phyloP scores from a whole-genome alignment of 2,888 invertebrate genomes.

The Masnerella sp. region DNA sequence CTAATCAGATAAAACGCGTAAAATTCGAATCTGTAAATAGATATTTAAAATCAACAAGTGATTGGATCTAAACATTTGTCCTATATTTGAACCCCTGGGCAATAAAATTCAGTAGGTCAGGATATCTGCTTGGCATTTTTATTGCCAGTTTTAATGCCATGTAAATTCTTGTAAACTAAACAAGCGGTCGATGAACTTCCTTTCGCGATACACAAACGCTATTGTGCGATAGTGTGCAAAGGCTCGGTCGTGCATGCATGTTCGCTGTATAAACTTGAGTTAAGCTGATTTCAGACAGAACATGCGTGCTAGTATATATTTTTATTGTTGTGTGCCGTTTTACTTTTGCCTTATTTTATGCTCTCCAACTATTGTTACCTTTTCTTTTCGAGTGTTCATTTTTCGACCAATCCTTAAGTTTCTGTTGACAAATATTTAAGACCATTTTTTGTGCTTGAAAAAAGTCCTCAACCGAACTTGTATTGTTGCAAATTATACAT shows the following conservation, averaged over 20 bases:
- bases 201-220: slow-evolving; percentile 50
- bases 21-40: too few species aligned
- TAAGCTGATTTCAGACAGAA: slow-evolving; percentile 55
- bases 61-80: slow-evolving; percentile 11
- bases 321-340: slow-evolving; percentile 35
- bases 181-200: slow-evolving; percentile 60
- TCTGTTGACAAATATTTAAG: too few species aligned
- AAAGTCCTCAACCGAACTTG: too few species aligned
- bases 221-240: slow-evolving; percentile 36
- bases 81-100: slow-evolving; percentile 10
- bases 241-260: slow-evolving; percentile 46
- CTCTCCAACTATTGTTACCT: too few species aligned
- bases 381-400: slow-evolving; percentile 14
- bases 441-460: too few species aligned
- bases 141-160: slow-evolving; percentile 36
- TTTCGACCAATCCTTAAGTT: too few species aligned
- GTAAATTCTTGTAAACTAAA: slow-evolving; percentile 59
- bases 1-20: too few species aligned
- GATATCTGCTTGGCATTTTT: slow-evolving; percentile 34
- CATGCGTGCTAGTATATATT: slow-evolving; percentile 29
- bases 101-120: slow-evolving; percentile 31
- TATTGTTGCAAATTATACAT: too few species aligned
- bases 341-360: slow-evolving; percentile 45
- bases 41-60: slow-evolving; percentile 20
- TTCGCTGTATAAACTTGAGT: slow-evolving; percentile 45